Evolutionary conservation across 2,113 vertebrate genomes (phyloP).

Genomic region (Trichomycterus rosablanca): DNA sequence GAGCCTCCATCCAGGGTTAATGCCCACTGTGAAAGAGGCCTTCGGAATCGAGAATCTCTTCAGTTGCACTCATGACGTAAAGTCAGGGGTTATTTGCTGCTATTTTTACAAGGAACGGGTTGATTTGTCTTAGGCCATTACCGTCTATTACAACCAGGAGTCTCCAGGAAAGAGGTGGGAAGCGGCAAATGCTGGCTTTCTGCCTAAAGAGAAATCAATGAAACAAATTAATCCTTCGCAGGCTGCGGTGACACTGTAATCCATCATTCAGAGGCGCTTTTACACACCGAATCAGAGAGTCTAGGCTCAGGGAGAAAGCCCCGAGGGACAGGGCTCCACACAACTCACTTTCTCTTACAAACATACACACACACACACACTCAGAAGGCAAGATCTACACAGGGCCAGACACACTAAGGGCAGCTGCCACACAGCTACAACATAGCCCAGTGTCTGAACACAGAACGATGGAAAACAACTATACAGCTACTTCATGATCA

Average conservation of each 20-base stretch:
- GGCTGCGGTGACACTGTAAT: slow-evolving; percentile 99
- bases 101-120: slow-evolving; percentile 89
- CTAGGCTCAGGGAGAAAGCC: slow-evolving; percentile 67
- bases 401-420: slow-evolving; percentile 23
- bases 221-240: slow-evolving; percentile 99
- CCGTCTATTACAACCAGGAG: slow-evolving; percentile 95
- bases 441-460: slow-evolving; percentile 14
- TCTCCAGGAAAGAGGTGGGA: slow-evolving; percentile 90
- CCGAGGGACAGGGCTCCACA: slow-evolving; percentile 38
- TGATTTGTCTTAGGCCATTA: slow-evolving; percentile 99
- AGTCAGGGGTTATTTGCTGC: slow-evolving; percentile 74
- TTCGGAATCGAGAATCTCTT: slow-evolving; percentile 48
- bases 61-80: slow-evolving; percentile 43
- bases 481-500: slow-evolving; percentile 34
- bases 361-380: slow-evolving; percentile 19
- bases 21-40: slow-evolving; percentile 39
- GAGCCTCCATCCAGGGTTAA: slow-evolving; percentile 58
- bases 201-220: slow-evolving; percentile 99
- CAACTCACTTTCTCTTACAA: slow-evolving; percentile 29
- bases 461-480: slow-evolving; percentile 22
- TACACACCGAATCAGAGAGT: slow-evolving; percentile 95
- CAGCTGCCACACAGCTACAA: slow-evolving; percentile 42
- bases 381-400: slow-evolving; percentile 25
- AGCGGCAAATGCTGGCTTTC: slow-evolving; percentile 99
- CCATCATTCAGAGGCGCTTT: slow-evolving; percentile 99